Evolutionary conservation across 1,140 invertebrate genomes (phyloP).

Genomic region (Conus ventricosus): DNA sequence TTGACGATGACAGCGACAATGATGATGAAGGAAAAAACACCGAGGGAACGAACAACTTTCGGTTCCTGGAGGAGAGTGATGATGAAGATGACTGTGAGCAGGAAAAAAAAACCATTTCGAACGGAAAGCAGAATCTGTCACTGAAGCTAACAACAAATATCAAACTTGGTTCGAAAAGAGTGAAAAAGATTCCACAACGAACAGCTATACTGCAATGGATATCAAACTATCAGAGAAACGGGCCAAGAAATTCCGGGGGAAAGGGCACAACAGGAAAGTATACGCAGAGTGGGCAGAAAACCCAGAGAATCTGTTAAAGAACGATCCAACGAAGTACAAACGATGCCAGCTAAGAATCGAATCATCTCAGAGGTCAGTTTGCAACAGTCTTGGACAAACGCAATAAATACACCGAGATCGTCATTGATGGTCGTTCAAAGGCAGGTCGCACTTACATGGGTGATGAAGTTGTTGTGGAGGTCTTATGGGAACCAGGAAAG

Average conservation of each 20-base stretch:
- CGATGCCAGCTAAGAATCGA: conserved; percentile 54
- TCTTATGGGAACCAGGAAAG: conserved; percentile 46
- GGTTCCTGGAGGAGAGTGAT: background rate
- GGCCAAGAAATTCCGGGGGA: background rate
- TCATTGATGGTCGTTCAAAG: conserved; percentile 62
- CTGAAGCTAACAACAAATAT: background rate
- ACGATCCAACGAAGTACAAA: conserved; percentile 50
- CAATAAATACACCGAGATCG: conserved; percentile 47
- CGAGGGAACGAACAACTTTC: background rate
- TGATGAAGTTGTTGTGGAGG: conserved; percentile 67
- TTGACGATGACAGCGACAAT: background rate
- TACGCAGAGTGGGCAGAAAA: background rate
- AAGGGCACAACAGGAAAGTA: background rate
- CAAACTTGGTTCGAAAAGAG: background rate
- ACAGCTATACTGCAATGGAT: background rate
- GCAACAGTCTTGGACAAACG: conserved; percentile 46
- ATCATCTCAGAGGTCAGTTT: conserved; percentile 48
- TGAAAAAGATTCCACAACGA: background rate
- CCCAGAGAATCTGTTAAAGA: background rate
- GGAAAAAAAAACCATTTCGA: background rate
- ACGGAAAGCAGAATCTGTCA: background rate
- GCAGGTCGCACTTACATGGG: conserved; percentile 62
- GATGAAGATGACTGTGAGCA: background rate
- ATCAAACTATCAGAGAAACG: background rate
- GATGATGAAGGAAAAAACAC: background rate